Conservation (phyloP, 2,113 vertebrate species). For the Xenopus borealis region DNA sequence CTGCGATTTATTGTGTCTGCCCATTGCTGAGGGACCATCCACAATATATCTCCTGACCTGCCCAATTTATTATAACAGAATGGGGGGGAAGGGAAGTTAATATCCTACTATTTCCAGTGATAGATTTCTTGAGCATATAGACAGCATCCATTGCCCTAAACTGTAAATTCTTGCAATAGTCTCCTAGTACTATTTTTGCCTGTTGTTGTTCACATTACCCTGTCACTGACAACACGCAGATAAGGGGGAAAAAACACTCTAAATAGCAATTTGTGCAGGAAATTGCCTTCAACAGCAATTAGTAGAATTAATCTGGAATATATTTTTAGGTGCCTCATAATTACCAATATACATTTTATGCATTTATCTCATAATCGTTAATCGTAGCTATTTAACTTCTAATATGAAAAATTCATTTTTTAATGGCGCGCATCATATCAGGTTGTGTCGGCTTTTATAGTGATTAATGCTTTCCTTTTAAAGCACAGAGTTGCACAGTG, state of each 20-base stretch:
- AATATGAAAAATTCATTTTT: not conserved
- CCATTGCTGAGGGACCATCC: slow-evolving; percentile 1
- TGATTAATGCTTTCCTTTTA: too few species aligned
- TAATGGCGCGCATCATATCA: not conserved
- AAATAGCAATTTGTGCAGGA: not conserved
- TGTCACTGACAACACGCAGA: not conserved
- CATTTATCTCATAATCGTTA: not conserved
- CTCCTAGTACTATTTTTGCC: not conserved
- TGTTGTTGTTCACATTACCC: not conserved
- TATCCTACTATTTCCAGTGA: not conserved
- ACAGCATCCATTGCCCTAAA: not conserved
- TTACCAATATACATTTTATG: slow-evolving; percentile 8
- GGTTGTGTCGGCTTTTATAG: too few species aligned
- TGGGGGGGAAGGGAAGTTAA: slow-evolving; percentile 13
- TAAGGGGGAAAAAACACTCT: not conserved
- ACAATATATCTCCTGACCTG: slow-evolving; percentile 36
- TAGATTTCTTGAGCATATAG: not conserved
- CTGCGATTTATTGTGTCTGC: slow-evolving; percentile 16
- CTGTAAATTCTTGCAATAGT: not conserved
- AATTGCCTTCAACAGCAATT: not conserved
- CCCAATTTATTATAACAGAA: slow-evolving; percentile 8
- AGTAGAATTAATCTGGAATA: not conserved
- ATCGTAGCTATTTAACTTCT: not conserved
- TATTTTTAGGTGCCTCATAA: not conserved
- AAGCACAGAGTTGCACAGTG: too few species aligned